Evolutionary conservation across 2,888 invertebrate genomes (phyloP), one percentile per base, ranked within the genome.

Genomic region (Ophion obscuratus): DNA sequence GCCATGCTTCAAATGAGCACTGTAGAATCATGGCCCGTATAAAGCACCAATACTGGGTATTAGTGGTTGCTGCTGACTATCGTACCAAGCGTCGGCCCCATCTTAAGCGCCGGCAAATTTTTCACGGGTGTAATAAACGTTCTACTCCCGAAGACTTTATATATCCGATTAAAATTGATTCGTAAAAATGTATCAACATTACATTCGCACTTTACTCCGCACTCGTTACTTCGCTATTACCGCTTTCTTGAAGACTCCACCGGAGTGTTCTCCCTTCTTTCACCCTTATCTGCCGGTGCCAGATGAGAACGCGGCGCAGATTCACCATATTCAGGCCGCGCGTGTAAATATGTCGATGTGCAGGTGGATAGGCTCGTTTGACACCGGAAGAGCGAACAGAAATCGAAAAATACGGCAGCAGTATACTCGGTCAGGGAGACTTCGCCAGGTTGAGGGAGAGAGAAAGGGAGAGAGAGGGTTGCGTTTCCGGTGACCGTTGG

Each of bases 401-500:
- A 73, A 84, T 82, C 79, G 79, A 73, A 81, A 79, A 79, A 86
- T 9, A 40, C 9, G 40, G 6, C 40, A 6, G 40, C 70, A 27
- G 80, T 59, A 78, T 66, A 62, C 74, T 80, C 70, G 59, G 59
- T 47, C 64, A 53, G 14, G n/a, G 67, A 36, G 77, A 64, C 47
- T 47, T 61, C 53, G 20, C 62, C 53, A 36, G 73, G n/a, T 11
- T n/a, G 24, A 47, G 24, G 47, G 24, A 67, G 36, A n/a, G 67
- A 17, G 40, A 40, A 17, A 4, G 57, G 20, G 78, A 62, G 57
- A 83, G 81, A 36, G 75, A 78, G 85, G 77, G 75, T 82, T 53
- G 76, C 66, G 89, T 89, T 92, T 93, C 92, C 93, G 92, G 90
- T 88, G 87, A 88, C 90, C 90, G 89, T 89, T 88, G 92, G 90